A percentile compares a stretch with the other conserved stretches of the same genome.
phyloP scores from a whole-genome alignment of 1,140 invertebrate species.

The Apocrypta bakeri region DNA sequence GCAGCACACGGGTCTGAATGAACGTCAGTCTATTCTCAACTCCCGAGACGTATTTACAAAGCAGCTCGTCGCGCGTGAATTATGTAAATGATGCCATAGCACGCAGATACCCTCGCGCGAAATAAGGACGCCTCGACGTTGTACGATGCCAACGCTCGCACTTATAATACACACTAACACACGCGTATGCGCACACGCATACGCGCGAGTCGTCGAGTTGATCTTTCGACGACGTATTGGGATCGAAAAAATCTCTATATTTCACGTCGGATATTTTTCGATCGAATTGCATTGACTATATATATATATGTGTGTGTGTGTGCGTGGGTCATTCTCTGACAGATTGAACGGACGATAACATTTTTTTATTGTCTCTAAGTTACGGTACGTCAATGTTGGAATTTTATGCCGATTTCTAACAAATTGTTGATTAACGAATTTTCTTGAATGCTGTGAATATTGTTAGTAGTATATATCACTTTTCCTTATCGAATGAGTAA shows the following conservation, averaged over 20 bases:
- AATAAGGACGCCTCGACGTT: slow-evolving; percentile 26
- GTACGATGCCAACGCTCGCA: neutral
- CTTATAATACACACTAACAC: too few species aligned
- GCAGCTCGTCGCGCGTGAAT: slow-evolving; percentile 38
- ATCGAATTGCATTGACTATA: slow-evolving; percentile 50
- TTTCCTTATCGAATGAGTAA: too few species aligned
- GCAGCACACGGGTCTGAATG: slow-evolving; percentile 18
- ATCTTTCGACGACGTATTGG: slow-evolving; percentile 55
- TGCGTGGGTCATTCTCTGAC: too few species aligned
- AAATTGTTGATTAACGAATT: too few species aligned
- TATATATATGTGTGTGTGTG: too few species aligned
- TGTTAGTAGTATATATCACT: too few species aligned
- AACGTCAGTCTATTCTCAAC: slow-evolving; percentile 40
- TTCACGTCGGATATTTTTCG: slow-evolving; percentile 55
- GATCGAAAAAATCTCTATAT: slow-evolving; percentile 57
- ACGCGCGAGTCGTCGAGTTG: neutral
- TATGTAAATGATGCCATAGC: slow-evolving; percentile 37
- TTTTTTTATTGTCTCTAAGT: too few species aligned
- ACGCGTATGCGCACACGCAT: neutral
- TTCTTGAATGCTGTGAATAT: too few species aligned
- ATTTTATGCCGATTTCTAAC: too few species aligned
- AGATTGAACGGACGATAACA: too few species aligned
- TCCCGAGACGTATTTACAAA: slow-evolving; percentile 31
- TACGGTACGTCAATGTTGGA: too few species aligned
- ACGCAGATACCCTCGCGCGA: slow-evolving; percentile 11